Evolutionary conservation across 2,797 vertebrate genomes (phyloP).

Genomic region (Cercopithecus neglectus): DNA sequence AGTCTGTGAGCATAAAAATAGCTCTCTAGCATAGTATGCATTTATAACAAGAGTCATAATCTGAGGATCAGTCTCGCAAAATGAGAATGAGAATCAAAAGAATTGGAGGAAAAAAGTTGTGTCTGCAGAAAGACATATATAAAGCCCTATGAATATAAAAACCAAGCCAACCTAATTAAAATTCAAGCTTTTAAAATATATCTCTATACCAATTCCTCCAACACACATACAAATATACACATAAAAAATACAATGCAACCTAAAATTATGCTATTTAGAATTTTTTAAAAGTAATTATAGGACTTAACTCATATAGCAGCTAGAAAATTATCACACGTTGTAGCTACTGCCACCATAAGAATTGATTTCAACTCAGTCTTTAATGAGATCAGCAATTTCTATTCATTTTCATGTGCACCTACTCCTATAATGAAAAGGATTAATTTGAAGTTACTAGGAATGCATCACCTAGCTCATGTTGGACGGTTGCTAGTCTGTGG

Average conservation of each 20-base stretch:
- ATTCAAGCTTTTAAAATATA: slow-evolving; percentile 71
- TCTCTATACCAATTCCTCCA: slow-evolving; percentile 38
- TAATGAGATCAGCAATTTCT: slow-evolving; percentile 79
- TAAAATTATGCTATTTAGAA: slow-evolving; percentile 74
- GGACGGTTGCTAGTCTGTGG: slow-evolving; percentile 57
- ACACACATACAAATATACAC: slow-evolving; percentile 68
- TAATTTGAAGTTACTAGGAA: slow-evolving; percentile 77
- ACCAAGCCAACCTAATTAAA: slow-evolving; percentile 71
- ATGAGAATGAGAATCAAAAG: slow-evolving; percentile 74
- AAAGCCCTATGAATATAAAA: slow-evolving; percentile 65
- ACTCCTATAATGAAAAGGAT: slow-evolving; percentile 78
- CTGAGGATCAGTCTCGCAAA: slow-evolving; percentile 73
- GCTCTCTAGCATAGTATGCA: slow-evolving; percentile 71
- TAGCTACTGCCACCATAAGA: slow-evolving; percentile 72
- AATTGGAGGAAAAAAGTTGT: slow-evolving; percentile 62
- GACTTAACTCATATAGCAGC: slow-evolving; percentile 71
- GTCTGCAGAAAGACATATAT: slow-evolving; percentile 66
- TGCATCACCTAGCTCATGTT: slow-evolving; percentile 70
- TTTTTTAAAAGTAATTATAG: slow-evolving; percentile 77
- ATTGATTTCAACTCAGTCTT: slow-evolving; percentile 79
- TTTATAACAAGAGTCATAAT: slow-evolving; percentile 76
- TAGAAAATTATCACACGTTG: slow-evolving; percentile 75
- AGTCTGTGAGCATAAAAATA: slow-evolving; percentile 69
- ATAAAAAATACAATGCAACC: slow-evolving; percentile 71
- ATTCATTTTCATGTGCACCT: slow-evolving; percentile 78